phyloP scores from a whole-genome alignment of 2,113 vertebrate genomes.

The Sigmodon hispidus region DNA sequence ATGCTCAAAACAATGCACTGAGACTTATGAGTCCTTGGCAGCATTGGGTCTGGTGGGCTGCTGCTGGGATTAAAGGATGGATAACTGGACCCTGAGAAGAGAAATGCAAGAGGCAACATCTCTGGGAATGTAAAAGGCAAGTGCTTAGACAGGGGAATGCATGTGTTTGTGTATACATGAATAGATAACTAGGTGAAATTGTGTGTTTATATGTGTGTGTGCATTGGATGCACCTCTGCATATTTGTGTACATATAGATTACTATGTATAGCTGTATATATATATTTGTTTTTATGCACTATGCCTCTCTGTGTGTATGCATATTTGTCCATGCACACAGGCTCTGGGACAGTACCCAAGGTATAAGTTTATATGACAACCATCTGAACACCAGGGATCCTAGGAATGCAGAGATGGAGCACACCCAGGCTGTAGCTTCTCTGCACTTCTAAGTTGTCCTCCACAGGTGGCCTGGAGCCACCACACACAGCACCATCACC shows the following conservation, averaged over 20 bases:
- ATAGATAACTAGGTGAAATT: neutral
- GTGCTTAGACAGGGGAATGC: neutral
- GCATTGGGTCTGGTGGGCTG: neutral
- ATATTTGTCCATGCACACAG: neutral
- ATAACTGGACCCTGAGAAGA: neutral
- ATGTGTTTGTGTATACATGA: neutral
- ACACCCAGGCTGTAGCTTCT: neutral
- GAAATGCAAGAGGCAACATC: neutral
- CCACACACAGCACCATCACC: too few relatives aligned
- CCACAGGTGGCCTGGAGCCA: too few relatives aligned
- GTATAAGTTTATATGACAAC: neutral
- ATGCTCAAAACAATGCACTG: neutral
- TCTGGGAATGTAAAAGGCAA: neutral
- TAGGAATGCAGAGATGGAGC: neutral
- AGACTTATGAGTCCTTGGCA: neutral
- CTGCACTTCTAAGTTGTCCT: neutral
- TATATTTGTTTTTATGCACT: neutral
- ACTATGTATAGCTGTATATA: neutral
- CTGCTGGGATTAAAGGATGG: neutral
- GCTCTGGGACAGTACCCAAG: neutral
- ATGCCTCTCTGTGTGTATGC: neutral
- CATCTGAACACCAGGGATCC: neutral
- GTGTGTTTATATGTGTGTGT: neutral
- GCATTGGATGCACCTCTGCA: neutral
- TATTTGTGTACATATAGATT: neutral